phyloP scores from a whole-genome alignment of 2,888 invertebrate genomes.

The Chelonus formosanus region DNA sequence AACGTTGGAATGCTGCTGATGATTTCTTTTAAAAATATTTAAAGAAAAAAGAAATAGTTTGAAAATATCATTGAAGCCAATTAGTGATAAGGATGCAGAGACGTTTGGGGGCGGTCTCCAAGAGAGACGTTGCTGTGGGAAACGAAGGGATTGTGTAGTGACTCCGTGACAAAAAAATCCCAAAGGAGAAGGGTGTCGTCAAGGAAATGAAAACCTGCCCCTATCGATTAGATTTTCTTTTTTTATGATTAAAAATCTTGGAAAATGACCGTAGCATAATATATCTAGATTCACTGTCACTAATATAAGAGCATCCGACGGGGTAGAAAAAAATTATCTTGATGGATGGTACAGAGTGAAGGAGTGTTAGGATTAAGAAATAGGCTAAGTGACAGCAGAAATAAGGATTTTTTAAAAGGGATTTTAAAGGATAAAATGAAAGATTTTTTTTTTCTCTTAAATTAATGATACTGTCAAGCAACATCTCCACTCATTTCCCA shows the following conservation, averaged over 20 bases:
- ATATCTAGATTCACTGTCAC: neutral
- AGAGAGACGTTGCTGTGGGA: slow-evolving; percentile 43
- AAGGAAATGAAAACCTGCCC: slow-evolving; percentile 20
- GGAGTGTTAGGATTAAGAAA: too few relatives aligned
- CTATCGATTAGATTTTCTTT: slow-evolving; percentile 21
- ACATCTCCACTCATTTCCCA: too few relatives aligned
- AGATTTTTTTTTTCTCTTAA: too few relatives aligned
- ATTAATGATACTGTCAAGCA: too few relatives aligned
- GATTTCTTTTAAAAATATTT: too few relatives aligned
- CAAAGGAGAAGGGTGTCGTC: slow-evolving; percentile 21
- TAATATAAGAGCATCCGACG: neutral
- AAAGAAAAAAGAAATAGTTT: slow-evolving; percentile 14
- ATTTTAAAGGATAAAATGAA: too few relatives aligned
- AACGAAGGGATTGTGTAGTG: slow-evolving; percentile 49
- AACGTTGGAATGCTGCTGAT: too few relatives aligned
- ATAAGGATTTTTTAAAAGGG: too few relatives aligned
- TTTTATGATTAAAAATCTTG: neutral
- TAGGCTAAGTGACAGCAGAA: too few relatives aligned
- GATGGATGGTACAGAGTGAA: too few relatives aligned
- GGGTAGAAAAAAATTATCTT: too few relatives aligned
- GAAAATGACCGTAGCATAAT: too few relatives aligned
- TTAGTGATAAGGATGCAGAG: slow-evolving; percentile 48
- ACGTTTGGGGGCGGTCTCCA: slow-evolving; percentile 46
- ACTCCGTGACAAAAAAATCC: neutral
- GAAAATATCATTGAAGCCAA: slow-evolving; percentile 46